Base-by-base conservation (phyloP, 2,888 invertebrate species). In the Gandaritis pyraliata region DNA sequence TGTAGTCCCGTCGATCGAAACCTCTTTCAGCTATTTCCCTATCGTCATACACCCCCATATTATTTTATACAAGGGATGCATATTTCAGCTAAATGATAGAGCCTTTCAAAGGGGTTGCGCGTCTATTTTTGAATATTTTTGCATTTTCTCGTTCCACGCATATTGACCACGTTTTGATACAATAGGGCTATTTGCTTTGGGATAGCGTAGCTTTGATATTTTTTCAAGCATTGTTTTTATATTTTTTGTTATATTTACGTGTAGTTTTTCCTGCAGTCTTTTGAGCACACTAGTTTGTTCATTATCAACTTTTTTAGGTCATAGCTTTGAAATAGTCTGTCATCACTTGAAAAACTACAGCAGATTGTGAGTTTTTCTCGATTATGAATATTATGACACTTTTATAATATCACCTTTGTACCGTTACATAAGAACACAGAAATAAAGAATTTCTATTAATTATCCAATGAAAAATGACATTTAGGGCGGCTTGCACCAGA, bases 51-150 rank as follows among this genome's bases (percentile, higher is more conserved):
- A 59, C 33, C 48, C 36, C 39, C 57, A 50, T 65, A 56, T 59
- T 61, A 62, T 64, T 56, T 59, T 59, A 58, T 43, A 54, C 41
- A 39, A 57, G 57, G 54, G 49, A 54, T 58, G 50, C 82, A 80
- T 84, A 78, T 80, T 78, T 82, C 80, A 74, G 51, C 68, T 68
- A 77, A 80, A 82, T 78, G 78, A 81, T 77, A 76, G 75, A 76
- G 53, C 45, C 41, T 58, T 46, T 65, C 48, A 52, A 58, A 64
- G 64, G 56, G 54, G 58, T 61, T 51, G 51, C 58, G 39, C 36
- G 50, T 41, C 52, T 60, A 38, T 64, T 64, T 64, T 59, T 53
- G 60, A 60, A 64, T 64, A 57, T 60, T 64, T 64, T 58, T 46
- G 53, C 56, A 57, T 64, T 50, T 60, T 52, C n/a, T 23, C 11